Base-by-base conservation (phyloP, 2,113 vertebrate genomes). In the Python bivittatus region DNA sequence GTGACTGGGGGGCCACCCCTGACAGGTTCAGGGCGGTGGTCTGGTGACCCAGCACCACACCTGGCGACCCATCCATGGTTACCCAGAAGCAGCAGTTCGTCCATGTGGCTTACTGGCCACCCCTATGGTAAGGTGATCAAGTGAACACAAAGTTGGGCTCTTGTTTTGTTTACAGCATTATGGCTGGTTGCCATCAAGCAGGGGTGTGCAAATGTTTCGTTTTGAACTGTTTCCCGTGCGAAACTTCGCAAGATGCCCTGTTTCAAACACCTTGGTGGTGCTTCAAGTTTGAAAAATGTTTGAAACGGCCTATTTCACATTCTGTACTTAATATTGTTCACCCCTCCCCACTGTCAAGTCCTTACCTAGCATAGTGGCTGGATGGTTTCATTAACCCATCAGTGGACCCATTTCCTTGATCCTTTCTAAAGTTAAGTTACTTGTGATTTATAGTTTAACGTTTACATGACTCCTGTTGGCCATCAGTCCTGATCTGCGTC, bases 51-150 rank as follows among this genome's bases (percentile, higher is more conserved):
- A 0, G 91, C 98, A 0, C 98, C 99, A 7, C 98, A 99, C 96
- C 95, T 99, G 96, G 98, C 98, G 44, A 97, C 99, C 38, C 98
- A 99, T 93, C 98, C 98, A 0, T 99, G 99, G 99, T 97, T 99
- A 92, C 97, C 99, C 87, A 98, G 99, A 48, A 98, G 98, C 0
- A 98, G 99, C 64, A 98, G 98, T 64, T 98, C 99, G 0, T 98
- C 99, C 86, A 98, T 99, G 97, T 99, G 99, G 99, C 98, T 99
- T 6, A 96, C 99, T 0, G 85, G 96, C 86, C 96, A 97, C 85
- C 96, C 96, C 86, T 97, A 97, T 0, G 96, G 96, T 97, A 96
- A 96, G 96, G 95, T 22, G 10, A 57, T 42, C 23, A 12, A 56
- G 68, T 79, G 52, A 23, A 57, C 1, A 3, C 48, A 56, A 6